phyloP scores from a whole-genome alignment of 2,888 invertebrate genomes.

The Mycogona germanica region DNA sequence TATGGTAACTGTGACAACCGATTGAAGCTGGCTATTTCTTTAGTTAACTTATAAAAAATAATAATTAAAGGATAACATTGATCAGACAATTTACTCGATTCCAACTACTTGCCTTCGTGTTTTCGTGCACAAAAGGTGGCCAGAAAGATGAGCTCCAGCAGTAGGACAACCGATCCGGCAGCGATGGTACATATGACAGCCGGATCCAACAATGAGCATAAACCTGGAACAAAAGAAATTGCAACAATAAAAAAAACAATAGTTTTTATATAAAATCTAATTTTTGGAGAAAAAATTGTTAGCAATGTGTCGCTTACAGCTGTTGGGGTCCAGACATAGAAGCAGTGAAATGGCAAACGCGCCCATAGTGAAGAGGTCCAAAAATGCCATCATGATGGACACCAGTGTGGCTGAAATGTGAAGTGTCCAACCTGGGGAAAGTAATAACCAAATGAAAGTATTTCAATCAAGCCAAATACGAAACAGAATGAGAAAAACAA shows the following conservation, averaged over 20 bases:
- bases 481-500: no score
- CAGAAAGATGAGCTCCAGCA: conserved; percentile 9
- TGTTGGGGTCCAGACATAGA: conserved; percentile 3
- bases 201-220: conserved; percentile 6
- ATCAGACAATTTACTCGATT: not conserved
- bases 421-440: conserved; percentile 9
- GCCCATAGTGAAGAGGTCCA: conserved; percentile 7
- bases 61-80: no score
- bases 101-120: conserved; percentile 10
- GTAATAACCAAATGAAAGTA: not conserved
- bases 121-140: conserved; percentile 7
- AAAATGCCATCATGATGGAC: not conserved
- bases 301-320: not conserved
- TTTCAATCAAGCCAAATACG: not conserved
- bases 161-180: conserved; percentile 3
- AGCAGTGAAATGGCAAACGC: conserved; percentile 2
- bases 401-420: conserved; percentile 9
- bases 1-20: no score
- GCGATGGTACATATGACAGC: conserved; percentile 6
- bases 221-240: conserved; percentile 3
- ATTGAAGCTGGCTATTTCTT: no score
- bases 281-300: no score
- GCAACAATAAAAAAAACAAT: not conserved
- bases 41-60: no score
- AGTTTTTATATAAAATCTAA: no score